These are phyloP conservation scores for Gnatocerus cornutus DNA, from an alignment of 2,888 invertebrate genomes.

Conservation along the genomic window DNA sequence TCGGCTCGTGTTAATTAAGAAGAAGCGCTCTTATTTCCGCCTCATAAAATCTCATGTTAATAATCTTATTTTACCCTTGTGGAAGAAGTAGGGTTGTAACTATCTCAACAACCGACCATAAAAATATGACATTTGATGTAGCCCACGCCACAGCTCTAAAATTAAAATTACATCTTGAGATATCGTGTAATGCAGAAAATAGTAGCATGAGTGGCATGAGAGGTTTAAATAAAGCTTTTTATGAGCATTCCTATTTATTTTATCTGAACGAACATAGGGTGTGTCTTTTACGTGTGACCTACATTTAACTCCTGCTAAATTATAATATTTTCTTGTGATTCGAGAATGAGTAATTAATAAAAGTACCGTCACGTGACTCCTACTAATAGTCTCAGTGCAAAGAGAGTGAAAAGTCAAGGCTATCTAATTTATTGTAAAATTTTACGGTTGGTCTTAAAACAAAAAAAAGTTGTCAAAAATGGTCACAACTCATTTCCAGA, in stretches of 20 bases:
- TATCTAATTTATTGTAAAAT: too few species aligned
- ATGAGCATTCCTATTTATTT: neutral
- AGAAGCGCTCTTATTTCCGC: neutral
- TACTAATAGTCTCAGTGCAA: too few species aligned
- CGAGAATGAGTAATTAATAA: too few species aligned
- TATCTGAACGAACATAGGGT: conserved; percentile 3
- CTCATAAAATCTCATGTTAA: neutral
- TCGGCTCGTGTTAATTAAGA: neutral
- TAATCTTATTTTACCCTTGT: neutral
- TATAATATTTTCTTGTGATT: too few species aligned
- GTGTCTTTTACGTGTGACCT: neutral
- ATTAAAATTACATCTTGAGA: conserved; percentile 10
- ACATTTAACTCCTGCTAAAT: neutral
- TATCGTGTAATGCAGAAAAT: conserved; percentile 2
- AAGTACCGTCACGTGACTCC: too few species aligned
- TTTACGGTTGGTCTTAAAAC: too few species aligned
- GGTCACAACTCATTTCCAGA: too few species aligned
- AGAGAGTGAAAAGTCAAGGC: too few species aligned
- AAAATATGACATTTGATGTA: conserved; percentile 8
- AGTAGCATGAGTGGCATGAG: neutral
- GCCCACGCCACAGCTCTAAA: conserved; percentile 6
- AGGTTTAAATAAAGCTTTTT: neutral
- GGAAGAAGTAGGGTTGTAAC: neutral
- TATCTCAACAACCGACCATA: neutral
- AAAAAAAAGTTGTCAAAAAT: too few species aligned